phyloP scores from a whole-genome alignment of 1,140 invertebrate genomes.

The Dolichoris vasculosae region DNA sequence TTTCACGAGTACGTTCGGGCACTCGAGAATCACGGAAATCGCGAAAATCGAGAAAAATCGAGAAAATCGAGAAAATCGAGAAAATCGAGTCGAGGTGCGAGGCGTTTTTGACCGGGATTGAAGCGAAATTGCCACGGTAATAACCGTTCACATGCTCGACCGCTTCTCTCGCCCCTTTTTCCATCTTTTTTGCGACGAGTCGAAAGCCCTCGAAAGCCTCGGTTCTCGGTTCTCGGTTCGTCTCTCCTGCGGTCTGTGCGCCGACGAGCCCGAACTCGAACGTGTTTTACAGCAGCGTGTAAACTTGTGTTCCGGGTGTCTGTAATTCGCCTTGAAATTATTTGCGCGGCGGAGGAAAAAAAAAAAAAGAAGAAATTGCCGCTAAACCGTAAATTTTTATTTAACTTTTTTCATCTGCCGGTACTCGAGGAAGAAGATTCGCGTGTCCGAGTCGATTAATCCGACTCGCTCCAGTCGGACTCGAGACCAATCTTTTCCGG shows the following conservation, averaged over 20 bases:
- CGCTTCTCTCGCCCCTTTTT: too few relatives aligned
- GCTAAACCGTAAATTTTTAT: conserved; percentile 13
- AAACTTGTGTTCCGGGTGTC: too few relatives aligned
- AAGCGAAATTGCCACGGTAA: conserved; percentile 11
- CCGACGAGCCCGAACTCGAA: too few relatives aligned
- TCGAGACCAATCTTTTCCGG: conserved; percentile 55
- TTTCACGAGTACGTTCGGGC: too few relatives aligned
- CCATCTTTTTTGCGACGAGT: not conserved
- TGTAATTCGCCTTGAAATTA: too few relatives aligned
- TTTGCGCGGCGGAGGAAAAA: too few relatives aligned
- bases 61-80: too few relatives aligned
- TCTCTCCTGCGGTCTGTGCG: too few relatives aligned
- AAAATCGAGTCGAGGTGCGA: conserved; percentile 1
- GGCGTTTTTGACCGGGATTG: not conserved
- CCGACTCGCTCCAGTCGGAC: conserved; percentile 57
- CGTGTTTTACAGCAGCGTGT: too few relatives aligned
- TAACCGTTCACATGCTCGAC: too few relatives aligned
- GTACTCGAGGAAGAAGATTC: conserved; percentile 25
- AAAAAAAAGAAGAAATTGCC: too few relatives aligned
- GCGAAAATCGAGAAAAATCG: conserved; percentile 32
- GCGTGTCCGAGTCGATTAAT: conserved; percentile 64
- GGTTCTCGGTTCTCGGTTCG: too few relatives aligned
- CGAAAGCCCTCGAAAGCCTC: not conserved
- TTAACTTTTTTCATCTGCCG: conserved; percentile 39
- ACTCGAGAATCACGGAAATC: not conserved